phyloP scores from a whole-genome alignment of 1,140 invertebrate genomes.

The Drosophila navojoa region DNA sequence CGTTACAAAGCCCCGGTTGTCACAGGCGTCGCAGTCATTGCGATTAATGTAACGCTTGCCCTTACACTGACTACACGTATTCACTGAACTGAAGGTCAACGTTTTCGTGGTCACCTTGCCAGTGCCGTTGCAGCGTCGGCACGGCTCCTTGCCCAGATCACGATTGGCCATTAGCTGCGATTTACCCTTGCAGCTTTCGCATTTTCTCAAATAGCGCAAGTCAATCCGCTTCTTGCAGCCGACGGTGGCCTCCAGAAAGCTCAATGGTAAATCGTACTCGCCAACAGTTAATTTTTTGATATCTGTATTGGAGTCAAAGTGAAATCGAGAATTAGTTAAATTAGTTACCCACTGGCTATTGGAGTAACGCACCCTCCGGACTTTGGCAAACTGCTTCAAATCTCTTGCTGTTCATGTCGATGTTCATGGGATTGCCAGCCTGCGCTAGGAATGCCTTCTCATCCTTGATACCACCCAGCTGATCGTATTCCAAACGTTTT shows the following conservation, averaged over 20 bases:
- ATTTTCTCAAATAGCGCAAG: slow-evolving; percentile 65
- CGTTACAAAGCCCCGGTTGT: slow-evolving; percentile 63
- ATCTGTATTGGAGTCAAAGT: slow-evolving; percentile 31
- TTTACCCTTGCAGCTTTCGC: slow-evolving; percentile 71
- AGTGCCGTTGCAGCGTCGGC: slow-evolving; percentile 73
- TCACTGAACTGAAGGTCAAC: slow-evolving; percentile 47
- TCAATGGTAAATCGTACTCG: slow-evolving; percentile 53
- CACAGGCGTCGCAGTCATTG: slow-evolving; percentile 71
- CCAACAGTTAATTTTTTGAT: slow-evolving; percentile 49
- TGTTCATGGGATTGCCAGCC: slow-evolving; percentile 58
- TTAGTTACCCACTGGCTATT: not conserved
- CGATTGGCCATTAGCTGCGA: slow-evolving; percentile 63
- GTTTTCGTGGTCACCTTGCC: slow-evolving; percentile 65
- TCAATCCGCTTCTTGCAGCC: slow-evolving; percentile 72
- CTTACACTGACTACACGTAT: slow-evolving; percentile 64
- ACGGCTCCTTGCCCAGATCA: slow-evolving; percentile 65
- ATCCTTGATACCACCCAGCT: slow-evolving; percentile 64
- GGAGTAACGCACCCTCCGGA: slow-evolving; percentile 41
- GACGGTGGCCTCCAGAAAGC: slow-evolving; percentile 66
- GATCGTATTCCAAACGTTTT: slow-evolving; percentile 91
- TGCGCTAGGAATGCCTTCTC: slow-evolving; percentile 69
- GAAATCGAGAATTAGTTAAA: not conserved
- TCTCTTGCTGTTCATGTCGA: slow-evolving; percentile 17
- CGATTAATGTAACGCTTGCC: slow-evolving; percentile 72
- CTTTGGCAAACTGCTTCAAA: slow-evolving; percentile 1